Conservation (phyloP, 2,888 invertebrate species). For the Endomychus coccineus region DNA sequence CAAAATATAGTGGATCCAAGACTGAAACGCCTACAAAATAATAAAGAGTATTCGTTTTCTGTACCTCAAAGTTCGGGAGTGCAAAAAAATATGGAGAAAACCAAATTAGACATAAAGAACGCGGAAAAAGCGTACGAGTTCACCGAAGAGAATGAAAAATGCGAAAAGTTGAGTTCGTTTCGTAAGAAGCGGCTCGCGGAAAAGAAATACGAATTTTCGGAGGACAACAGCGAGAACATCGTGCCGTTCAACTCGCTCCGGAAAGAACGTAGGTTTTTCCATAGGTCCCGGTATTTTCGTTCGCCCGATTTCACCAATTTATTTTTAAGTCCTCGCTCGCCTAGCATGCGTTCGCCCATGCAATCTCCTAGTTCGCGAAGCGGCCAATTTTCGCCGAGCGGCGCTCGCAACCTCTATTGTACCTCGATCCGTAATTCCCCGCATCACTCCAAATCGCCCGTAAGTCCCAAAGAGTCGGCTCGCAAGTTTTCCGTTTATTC, state of each 20-base stretch:
- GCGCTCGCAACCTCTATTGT: constrained; percentile 37
- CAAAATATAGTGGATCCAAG: constrained; percentile 42
- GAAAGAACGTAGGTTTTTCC: constrained; percentile 38
- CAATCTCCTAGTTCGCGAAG: constrained; percentile 41
- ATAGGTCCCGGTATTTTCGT: constrained; percentile 34
- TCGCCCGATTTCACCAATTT: constrained; percentile 39
- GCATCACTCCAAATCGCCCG: constrained; percentile 41
- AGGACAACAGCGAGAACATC: constrained; percentile 62
- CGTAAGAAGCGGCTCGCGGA: constrained; percentile 79
- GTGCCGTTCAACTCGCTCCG: constrained; percentile 58
- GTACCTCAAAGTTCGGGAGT: constrained; percentile 36
- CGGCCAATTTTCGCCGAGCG: constrained; percentile 40
- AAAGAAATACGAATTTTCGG: constrained; percentile 87
- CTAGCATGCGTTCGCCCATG: constrained; percentile 39
- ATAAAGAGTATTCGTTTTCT: constrained; percentile 39
- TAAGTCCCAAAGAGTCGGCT: constrained; percentile 38
- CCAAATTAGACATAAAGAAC: constrained; percentile 44
- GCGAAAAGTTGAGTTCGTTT: constrained; percentile 80
- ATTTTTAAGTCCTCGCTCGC: constrained; percentile 40
- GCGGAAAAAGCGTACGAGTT: constrained; percentile 79
- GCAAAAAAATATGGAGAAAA: constrained; percentile 32
- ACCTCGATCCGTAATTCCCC: constrained; percentile 38
- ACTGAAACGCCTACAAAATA: constrained; percentile 38
- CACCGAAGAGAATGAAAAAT: constrained; percentile 75
- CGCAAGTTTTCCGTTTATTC: constrained; percentile 43